phyloP scores from a whole-genome alignment of 2,797 vertebrate species.

The Artibeus jamaicensis region DNA sequence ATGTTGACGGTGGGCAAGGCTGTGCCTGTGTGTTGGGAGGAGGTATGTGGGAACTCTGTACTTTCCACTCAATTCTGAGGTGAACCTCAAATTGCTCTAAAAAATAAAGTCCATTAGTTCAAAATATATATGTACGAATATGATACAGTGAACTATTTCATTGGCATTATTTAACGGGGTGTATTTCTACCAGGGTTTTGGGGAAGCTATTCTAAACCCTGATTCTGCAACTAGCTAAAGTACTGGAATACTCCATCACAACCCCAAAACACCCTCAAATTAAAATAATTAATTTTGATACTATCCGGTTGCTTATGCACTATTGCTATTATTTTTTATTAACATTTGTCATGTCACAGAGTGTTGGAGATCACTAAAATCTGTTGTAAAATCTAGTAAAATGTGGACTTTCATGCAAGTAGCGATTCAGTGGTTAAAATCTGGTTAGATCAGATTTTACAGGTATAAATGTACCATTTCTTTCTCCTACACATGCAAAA shows the following conservation, averaged over 20 bases:
- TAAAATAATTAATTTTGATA: constrained; percentile 29
- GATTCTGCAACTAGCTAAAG: background rate
- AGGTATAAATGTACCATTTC: background rate
- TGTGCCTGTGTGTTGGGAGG: background rate
- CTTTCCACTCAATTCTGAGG: background rate
- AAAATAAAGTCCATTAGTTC: background rate
- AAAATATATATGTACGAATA: background rate
- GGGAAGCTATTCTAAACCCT: background rate
- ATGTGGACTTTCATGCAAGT: background rate
- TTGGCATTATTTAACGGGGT: background rate
- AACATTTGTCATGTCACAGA: background rate
- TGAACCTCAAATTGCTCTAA: constrained; percentile 6
- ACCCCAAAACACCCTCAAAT: background rate
- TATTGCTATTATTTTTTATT: constrained; percentile 10
- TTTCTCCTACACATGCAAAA: background rate
- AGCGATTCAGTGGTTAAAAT: background rate
- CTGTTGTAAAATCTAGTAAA: constrained; percentile 14
- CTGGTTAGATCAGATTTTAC: background rate
- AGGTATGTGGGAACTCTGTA: background rate
- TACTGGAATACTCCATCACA: background rate
- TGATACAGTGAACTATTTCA: background rate
- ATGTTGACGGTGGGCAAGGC: background rate
- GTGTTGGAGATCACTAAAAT: background rate
- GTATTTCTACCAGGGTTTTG: background rate
- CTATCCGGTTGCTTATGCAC: background rate